These are phyloP conservation scores for Electrophaes corylata DNA, from an alignment of 2,888 invertebrate genomes.

Conservation along the genomic window DNA sequence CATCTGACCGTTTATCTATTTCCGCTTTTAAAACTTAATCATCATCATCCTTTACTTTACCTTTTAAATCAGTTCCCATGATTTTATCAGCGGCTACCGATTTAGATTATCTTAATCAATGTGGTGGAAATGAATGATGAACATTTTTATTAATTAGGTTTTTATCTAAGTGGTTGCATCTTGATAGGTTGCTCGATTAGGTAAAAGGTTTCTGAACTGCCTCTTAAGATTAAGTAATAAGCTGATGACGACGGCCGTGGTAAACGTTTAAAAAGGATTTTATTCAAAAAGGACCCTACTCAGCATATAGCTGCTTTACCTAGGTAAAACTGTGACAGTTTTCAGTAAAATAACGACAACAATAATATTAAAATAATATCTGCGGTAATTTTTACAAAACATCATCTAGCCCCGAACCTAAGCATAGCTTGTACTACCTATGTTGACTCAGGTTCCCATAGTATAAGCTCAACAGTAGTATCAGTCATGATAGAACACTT, in stretches of 20 bases:
- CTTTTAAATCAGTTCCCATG: slow-evolving; percentile 25
- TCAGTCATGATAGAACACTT: too few species aligned
- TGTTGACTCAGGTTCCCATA: too few species aligned
- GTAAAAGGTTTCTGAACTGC: slow-evolving; percentile 19
- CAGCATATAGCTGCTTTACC: too few species aligned
- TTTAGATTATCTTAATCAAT: slow-evolving; percentile 23
- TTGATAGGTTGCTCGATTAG: slow-evolving; percentile 22
- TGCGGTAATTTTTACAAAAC: too few species aligned
- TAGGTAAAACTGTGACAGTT: too few species aligned
- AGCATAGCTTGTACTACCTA: too few species aligned
- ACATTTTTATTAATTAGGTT: slow-evolving; percentile 28
- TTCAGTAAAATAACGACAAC: too few species aligned
- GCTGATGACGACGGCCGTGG: slow-evolving; percentile 1
- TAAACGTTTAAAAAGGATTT: slow-evolving; percentile 8
- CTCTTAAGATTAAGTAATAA: slow-evolving; percentile 23
- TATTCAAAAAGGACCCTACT: too few species aligned
- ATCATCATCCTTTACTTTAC: slow-evolving; percentile 20
- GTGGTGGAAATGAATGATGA: slow-evolving; percentile 28
- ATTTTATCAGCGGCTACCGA: slow-evolving; percentile 24
- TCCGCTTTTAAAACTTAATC: slow-evolving; percentile 33
- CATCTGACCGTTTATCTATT: slow-evolving; percentile 23
- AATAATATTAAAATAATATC: too few species aligned
- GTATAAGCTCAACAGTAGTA: too few species aligned
- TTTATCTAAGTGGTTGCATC: slow-evolving; percentile 30
- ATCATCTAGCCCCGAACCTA: too few species aligned